Conservation (phyloP, 2,113 vertebrate species). For the Sterna hirundo region DNA sequence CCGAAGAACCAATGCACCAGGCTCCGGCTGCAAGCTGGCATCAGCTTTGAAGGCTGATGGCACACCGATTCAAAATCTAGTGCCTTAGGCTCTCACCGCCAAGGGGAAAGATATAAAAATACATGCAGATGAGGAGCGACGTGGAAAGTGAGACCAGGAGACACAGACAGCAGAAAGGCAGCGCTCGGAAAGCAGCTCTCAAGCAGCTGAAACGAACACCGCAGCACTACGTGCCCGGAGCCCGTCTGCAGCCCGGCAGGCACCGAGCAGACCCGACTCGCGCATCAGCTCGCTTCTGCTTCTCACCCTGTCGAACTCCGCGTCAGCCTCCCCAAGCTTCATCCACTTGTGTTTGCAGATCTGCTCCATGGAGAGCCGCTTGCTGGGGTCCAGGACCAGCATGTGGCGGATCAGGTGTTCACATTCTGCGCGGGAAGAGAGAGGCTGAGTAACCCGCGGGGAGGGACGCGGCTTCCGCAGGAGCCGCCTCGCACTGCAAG, state of each 20-base stretch:
- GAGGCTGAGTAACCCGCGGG: fast-evolving
- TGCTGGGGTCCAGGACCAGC: constrained; percentile 94
- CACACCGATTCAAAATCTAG: fast-evolving
- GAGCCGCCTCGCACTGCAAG: fast-evolving
- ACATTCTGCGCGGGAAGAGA: constrained; percentile 82
- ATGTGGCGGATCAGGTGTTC: constrained; percentile 99
- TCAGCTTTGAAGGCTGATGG: neutral
- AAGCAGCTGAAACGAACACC: fast-evolving
- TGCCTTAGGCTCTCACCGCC: fast-evolving
- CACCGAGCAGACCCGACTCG: fast-evolving
- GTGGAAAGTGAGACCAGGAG: neutral
- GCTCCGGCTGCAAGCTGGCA: neutral
- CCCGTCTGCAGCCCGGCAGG: neutral
- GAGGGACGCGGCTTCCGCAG: neutral
- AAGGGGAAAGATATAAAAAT: neutral
- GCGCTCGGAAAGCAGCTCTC: fast-evolving
- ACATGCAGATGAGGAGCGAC: fast-evolving
- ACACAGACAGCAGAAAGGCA: neutral
- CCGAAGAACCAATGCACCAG: fast-evolving
- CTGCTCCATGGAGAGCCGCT: constrained; percentile 96
- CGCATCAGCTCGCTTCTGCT: neutral
- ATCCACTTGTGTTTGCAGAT: constrained; percentile 99
- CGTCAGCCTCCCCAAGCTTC: constrained; percentile 91
- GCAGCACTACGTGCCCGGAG: neutral
- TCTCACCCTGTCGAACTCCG: constrained; percentile 93